Evolutionary conservation across 2,113 vertebrate species (phyloP).

Genomic region (Rhineura floridana): DNA sequence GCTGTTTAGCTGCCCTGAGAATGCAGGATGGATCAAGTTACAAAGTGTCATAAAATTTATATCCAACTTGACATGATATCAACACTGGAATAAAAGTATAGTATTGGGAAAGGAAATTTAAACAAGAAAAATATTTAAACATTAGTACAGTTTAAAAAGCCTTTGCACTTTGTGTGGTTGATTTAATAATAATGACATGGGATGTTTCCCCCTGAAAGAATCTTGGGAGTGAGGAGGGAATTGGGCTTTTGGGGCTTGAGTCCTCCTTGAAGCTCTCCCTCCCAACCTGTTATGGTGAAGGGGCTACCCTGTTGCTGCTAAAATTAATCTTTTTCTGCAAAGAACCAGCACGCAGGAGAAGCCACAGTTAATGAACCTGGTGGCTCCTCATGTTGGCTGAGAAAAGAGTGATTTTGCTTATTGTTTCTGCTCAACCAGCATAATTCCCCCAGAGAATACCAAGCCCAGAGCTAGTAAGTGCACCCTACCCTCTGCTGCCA

Average conservation of each 20-base stretch:
- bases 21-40: no score
- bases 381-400: neutral
- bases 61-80: neutral
- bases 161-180: neutral
- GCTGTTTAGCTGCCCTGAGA: no score
- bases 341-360: neutral
- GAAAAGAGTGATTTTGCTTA: neutral
- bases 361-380: neutral
- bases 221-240: neutral
- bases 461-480: neutral
- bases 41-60: no score
- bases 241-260: neutral
- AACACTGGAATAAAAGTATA: neutral
- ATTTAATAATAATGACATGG: neutral
- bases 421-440: neutral
- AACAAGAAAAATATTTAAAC: neutral
- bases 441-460: neutral
- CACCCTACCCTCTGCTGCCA: neutral
- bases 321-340: neutral
- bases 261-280: neutral
- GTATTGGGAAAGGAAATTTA: neutral
- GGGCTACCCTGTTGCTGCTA: neutral
- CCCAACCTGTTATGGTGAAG: neutral
- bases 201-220: neutral
- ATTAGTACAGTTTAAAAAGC: neutral